phyloP scores from a whole-genome alignment of 2,113 vertebrate species.

The Tachuris rubrigastra region DNA sequence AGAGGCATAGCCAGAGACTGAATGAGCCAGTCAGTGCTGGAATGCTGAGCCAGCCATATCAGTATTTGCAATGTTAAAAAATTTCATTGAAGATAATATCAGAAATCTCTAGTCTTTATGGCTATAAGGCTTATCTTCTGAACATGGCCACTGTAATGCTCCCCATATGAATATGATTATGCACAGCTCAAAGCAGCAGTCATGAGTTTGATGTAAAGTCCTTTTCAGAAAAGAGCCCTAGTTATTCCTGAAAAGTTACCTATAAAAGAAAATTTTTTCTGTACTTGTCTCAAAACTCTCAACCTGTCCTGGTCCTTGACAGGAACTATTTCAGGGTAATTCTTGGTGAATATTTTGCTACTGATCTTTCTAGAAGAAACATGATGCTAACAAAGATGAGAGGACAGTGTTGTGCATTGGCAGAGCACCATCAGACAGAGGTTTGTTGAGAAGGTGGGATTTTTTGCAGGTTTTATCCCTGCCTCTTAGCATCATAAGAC shows the following conservation, averaged over 20 bases:
- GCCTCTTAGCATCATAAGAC: neutral
- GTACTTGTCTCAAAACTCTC: neutral
- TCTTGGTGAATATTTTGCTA: neutral
- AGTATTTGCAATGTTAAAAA: neutral
- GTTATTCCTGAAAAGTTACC: neutral
- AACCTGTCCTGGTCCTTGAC: neutral
- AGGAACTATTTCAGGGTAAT: neutral
- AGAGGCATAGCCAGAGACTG: neutral
- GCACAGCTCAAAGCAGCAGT: neutral
- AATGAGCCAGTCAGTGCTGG: neutral
- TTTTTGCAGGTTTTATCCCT: neutral
- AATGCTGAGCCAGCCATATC: neutral
- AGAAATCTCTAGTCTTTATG: neutral
- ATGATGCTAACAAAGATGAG: neutral
- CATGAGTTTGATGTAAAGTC: neutral
- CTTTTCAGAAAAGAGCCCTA: neutral
- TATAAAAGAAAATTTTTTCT: neutral
- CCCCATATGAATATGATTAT: neutral
- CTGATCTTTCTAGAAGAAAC: neutral
- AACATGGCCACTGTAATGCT: neutral
- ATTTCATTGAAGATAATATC: neutral
- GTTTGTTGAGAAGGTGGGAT: neutral
- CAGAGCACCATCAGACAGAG: neutral
- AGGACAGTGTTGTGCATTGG: neutral
- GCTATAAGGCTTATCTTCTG: neutral